Conservation (phyloP, 2,113 vertebrate species). For the Charadrius vociferus region DNA sequence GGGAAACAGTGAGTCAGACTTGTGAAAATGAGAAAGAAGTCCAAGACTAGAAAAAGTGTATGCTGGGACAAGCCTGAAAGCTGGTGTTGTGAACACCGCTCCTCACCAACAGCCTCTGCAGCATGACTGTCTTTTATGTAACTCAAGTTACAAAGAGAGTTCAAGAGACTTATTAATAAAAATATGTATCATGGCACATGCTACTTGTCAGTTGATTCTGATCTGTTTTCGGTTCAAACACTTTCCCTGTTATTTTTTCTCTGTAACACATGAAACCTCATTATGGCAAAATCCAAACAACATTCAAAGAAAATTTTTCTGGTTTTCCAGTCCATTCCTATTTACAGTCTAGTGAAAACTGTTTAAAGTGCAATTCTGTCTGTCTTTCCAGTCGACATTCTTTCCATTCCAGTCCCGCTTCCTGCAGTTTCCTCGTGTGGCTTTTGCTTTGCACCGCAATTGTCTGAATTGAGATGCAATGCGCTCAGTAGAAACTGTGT, state of each 20-base stretch:
- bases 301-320: neutral
- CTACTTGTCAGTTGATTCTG: neutral
- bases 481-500: neutral
- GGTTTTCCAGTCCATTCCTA: neutral
- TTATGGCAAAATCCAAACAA: neutral
- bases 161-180: neutral
- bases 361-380: conserved; percentile 12
- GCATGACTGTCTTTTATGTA: neutral
- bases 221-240: neutral
- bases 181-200: neutral
- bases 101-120: neutral
- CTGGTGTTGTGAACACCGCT: neutral
- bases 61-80: neutral
- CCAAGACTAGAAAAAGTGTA: neutral
- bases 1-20: neutral
- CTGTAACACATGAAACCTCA: neutral
- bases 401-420: conserved; percentile 36
- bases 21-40: neutral
- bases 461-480: neutral
- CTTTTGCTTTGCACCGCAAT: neutral
- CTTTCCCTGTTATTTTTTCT: neutral
- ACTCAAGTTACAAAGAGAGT: neutral
- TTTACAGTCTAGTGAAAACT: neutral
- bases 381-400: conserved; percentile 10
- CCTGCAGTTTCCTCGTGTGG: neutral